Conservation (phyloP, 2,797 vertebrate genomes). For the Dromococcyx pavoninus region DNA sequence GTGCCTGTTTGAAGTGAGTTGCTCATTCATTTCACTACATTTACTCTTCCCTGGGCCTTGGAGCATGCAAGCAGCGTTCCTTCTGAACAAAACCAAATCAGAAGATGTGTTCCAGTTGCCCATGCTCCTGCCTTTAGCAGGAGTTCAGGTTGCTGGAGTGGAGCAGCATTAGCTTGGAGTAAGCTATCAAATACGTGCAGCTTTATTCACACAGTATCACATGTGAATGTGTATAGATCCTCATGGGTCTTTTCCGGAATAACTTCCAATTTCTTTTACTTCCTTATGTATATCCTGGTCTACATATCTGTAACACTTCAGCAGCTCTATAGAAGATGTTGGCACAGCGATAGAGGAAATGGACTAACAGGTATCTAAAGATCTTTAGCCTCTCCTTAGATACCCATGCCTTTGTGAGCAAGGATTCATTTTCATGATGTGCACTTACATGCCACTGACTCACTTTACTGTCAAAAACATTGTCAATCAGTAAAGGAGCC, state of each 20-base stretch:
- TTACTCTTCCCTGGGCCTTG: not conserved
- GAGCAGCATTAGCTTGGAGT: not conserved
- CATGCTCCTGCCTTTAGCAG: not conserved
- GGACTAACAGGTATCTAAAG: not conserved
- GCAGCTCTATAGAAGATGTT: not conserved
- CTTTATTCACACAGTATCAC: not conserved
- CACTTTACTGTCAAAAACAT: not conserved
- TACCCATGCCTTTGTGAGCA: not conserved
- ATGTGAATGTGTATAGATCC: not conserved
- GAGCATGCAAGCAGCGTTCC: rapidly evolving
- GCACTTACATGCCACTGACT: not conserved
- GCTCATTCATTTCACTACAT: not conserved
- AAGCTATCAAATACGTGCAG: not conserved
- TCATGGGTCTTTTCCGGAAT: not conserved
- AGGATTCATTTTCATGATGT: not conserved
- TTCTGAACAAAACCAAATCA: not conserved
- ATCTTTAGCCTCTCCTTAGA: not conserved
- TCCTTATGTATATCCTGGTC: not conserved
- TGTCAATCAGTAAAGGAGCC: not conserved
- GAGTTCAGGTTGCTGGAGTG: not conserved
- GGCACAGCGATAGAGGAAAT: not conserved
- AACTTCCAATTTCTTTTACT: not conserved
- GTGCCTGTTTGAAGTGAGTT: not conserved
- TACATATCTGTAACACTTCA: not conserved
- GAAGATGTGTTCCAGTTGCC: not conserved